Base-by-base conservation (phyloP, 2,113 vertebrate species). In the Corythornis vintsioides region DNA sequence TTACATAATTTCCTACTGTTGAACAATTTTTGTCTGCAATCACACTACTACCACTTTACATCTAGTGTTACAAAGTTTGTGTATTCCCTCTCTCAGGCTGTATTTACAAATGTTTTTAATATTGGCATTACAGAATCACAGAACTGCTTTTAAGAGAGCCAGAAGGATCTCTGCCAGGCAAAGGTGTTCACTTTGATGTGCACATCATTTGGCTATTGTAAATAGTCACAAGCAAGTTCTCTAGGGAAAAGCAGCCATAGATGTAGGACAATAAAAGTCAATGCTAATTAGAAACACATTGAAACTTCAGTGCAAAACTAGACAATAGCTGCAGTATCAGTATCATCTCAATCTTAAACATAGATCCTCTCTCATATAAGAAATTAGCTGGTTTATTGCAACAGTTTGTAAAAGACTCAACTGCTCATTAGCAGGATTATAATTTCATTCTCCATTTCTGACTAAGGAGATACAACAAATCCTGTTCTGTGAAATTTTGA, bases 151-250 rank as follows among this genome's bases (percentile, higher is more conserved):
- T 53, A 71, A 76, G 63, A 76, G 31, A 53, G 29, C 8, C n/a
- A 13, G 45, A 70, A 90, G 42, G 5, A 59, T 69, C 15, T 52
- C 15, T 75, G 13, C 48, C 28, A 31, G 17, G 19, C 0, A 0
- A 24, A 43, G 12, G 8, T 38, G 15, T 63, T 81, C 24, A 15
- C 22, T 76, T 4, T 15, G 33, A 22, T 11, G 7, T 52, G 11
- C 10, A 10, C 13, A 24, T 66, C 18, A 29, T 42, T 76, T 90
- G 48, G 24, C n/a, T 50, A 1, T 13, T 38, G 24, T 69, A 70
- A 65, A 16, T 17, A 25, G 24, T 45, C 7, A 21, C 53, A 84
- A 67, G 29, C 17, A 74, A 59, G 15, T 47, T 53, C 19, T 10
- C 8, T 50, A 33, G 38, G 33, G 35, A 84, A 19, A 29, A 75